Conservation (phyloP, 2,888 invertebrate genomes). For the Drosophila meridionalis region DNA sequence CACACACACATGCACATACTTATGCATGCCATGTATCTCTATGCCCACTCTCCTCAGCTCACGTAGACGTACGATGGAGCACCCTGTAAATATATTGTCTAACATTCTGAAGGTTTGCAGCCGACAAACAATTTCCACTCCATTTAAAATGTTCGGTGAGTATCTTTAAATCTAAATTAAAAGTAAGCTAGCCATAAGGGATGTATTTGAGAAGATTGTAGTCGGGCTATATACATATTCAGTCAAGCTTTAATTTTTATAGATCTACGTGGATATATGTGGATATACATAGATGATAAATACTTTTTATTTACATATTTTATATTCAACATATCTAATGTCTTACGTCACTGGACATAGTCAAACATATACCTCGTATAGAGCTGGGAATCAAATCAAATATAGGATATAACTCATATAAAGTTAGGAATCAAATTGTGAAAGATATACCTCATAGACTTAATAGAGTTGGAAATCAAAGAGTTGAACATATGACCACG, state of each 20-base stretch:
- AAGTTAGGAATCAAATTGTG: too few species aligned
- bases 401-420: too few species aligned
- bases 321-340: too few species aligned
- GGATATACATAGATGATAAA: too few species aligned
- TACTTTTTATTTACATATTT: too few species aligned
- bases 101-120: not conserved
- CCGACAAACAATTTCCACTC: slow-evolving; percentile 6
- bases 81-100: slow-evolving; percentile 21
- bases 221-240: not conserved
- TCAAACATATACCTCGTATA: too few species aligned
- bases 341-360: too few species aligned
- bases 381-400: not conserved
- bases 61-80: slow-evolving; percentile 10
- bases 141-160: slow-evolving; percentile 19
- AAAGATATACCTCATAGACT: not conserved
- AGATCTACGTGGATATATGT: too few species aligned
- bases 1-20: slow-evolving; percentile 10
- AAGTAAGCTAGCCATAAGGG: slow-evolving; percentile 1
- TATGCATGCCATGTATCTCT: slow-evolving; percentile 12
- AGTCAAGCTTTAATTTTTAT: too few species aligned
- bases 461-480: not conserved
- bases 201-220: not conserved
- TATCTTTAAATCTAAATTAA: slow-evolving; percentile 1
- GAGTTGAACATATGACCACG: not conserved
- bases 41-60: not conserved